These are phyloP conservation scores for Loris lydekkerianus DNA, from an alignment of 2,797 vertebrate species.

Conservation along the genomic window DNA sequence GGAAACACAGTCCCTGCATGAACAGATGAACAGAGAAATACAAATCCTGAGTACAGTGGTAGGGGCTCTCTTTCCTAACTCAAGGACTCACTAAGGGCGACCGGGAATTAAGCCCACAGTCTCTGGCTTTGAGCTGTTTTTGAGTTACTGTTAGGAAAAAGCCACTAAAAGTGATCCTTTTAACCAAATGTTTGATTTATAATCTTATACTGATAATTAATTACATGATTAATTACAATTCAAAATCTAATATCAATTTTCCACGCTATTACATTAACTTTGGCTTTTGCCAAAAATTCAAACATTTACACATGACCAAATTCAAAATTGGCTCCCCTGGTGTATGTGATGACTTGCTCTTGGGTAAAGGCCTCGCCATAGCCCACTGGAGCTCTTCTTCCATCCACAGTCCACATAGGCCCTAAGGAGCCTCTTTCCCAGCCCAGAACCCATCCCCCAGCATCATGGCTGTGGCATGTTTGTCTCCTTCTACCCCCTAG, in stretches of 20 bases:
- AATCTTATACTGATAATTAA: slow-evolving; percentile 16
- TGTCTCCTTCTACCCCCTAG: background rate
- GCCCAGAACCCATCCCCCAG: background rate
- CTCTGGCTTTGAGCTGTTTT: background rate
- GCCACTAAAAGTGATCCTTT: background rate
- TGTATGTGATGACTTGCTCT: background rate
- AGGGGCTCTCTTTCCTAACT: background rate
- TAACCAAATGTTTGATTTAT: slow-evolving; percentile 6
- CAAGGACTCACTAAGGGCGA: background rate
- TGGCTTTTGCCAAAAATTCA: slow-evolving; percentile 46
- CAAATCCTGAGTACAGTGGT: background rate
- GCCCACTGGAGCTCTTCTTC: background rate
- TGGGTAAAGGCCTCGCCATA: background rate
- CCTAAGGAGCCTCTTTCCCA: background rate
- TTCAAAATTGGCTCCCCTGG: background rate
- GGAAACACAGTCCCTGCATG: background rate
- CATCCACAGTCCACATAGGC: background rate
- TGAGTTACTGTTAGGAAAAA: background rate
- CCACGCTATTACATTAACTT: slow-evolving; percentile 15
- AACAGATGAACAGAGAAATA: background rate
- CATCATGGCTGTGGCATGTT: background rate
- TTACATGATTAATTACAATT: background rate
- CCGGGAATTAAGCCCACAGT: background rate
- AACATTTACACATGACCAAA: background rate
- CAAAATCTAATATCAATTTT: slow-evolving; percentile 46